Base-by-base conservation (phyloP, 2,888 invertebrate species). In the Lepidocyrtoides sp. region DNA sequence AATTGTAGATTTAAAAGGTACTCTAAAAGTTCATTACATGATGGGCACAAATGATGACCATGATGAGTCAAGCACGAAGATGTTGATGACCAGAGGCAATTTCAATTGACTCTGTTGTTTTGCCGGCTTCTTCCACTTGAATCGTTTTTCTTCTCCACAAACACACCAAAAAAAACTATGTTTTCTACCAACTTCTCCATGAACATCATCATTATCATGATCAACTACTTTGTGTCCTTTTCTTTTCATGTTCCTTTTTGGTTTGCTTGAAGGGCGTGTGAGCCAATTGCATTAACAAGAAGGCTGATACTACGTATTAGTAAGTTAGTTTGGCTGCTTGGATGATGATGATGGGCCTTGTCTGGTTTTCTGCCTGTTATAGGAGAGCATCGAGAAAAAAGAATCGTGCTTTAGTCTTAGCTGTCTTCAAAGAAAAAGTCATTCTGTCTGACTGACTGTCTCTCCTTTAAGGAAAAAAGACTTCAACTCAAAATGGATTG, bases 251-350 rank as follows among this genome's bases (percentile, higher is more conserved):
- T 29, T 20, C 44, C 20, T 41, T 14, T 66, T 26, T 17, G 23
- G n/a, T 17, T n/a, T 75, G 66, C 54, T 84, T 48, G 63, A 63
- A 83, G 84, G 84, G 84, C 84, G 84, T 84, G 84, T 69, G 44
- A 63, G 84, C 12, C 69, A 69, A 63, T 69, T 84, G 51, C 51
- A 84, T 51, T 66, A 63, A 83, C 63, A 66, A 79, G 51, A 79
- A 79, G 77, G 32, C 17, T 79, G 54, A 79, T 54, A 54, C 77
- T 54, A 7, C 54, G 77, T 54, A 79, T 79, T 54, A 79, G 77
- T 36, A 36, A 36, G 36, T 29, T 79, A 54, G 75, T 12, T 48
- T 48, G 2, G 7, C 8, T 72, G 20, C 3, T 44, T 72, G 36
- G 41, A 8, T 41, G 23, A 36, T 41, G 7, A 10, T 12, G 10